Evolutionary conservation across 2,113 vertebrate genomes (phyloP).

Genomic region (Lophochroa leadbeateri): DNA sequence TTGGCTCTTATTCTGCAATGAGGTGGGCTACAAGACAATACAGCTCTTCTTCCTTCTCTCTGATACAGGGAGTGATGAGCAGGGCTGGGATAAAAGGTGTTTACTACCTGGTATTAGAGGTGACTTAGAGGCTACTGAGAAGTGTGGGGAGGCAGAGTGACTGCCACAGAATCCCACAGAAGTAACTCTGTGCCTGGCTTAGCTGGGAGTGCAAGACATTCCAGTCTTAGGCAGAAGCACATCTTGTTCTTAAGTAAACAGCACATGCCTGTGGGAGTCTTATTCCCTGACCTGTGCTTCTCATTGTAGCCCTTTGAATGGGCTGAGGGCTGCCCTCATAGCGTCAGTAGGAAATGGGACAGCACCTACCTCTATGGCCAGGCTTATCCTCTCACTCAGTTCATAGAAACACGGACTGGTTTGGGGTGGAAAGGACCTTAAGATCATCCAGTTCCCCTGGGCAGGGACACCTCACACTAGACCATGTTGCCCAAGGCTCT

Average conservation of each 20-base stretch:
- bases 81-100: neutral
- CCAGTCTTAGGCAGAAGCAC: neutral
- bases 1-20: neutral
- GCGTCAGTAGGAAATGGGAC: neutral
- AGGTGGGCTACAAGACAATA: neutral
- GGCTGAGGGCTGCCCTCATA: neutral
- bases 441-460: neutral
- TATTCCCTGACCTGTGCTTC: neutral
- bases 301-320: neutral
- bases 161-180: neutral
- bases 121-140: neutral
- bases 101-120: neutral
- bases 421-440: neutral
- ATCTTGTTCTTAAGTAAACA: neutral
- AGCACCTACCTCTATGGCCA: neutral
- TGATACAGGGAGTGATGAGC: neutral
- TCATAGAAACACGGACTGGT: neutral
- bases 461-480: neutral
- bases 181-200: neutral
- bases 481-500: neutral
- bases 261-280: fast-evolving
- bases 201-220: neutral
- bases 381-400: neutral
- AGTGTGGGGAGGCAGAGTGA: neutral
- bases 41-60: neutral